Base-by-base conservation (phyloP, 2,888 invertebrate species). In the Drosophila fulvimacula region DNA sequence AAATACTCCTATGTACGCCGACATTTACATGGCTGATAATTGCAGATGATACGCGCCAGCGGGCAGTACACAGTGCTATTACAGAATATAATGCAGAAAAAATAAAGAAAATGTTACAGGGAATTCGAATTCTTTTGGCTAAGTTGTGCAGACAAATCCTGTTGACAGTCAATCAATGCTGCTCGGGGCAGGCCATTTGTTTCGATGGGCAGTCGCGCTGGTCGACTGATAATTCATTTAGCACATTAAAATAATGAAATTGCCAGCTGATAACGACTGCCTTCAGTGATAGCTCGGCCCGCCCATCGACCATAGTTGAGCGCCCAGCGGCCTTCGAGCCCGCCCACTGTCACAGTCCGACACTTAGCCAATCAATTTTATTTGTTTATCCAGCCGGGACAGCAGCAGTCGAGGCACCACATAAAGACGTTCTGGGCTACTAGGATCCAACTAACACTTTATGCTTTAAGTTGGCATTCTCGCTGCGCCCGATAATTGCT, bases 21-120 rank as follows among this genome's bases (percentile, higher is more conserved):
- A 34, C 24, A 44, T 53, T 51, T 3, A 56, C 51, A 41, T 10
- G 17, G 3, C 24, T 21, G n/a, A 53, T 17, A 36, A 63, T 84
- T 76, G 44, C 78, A 91, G 92, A 90, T 91, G 76, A 52, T 89
- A 4, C 82, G 80, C 68, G 81, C 91, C 17, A 91, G 91, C 66
- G 83, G 88, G n/a, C 91, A 91, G 34, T 91, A 91, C 64, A 91
- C 81, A 65, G 68, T 91, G 34, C 58, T 91, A 17, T 55, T 91
- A 17, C 82, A 81, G 30, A 91, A 90, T 62, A 48, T 91, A 32
- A 77, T 71, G 34, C 75, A 84, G 46, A 87, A 67, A 24, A 46
- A 65, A 19, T 67, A 53, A 84, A 56, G 69, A 70, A 63, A 55
- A 24, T 3, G 9, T 13, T 21, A 19, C 42, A 15, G n/a, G n/a